A percentile compares a stretch with the other conserved stretches of the same genome.
These are phyloP conservation scores for Protobothrops flavoviridis DNA, from an alignment of 2,113 vertebrate species.

Conservation along the genomic window DNA sequence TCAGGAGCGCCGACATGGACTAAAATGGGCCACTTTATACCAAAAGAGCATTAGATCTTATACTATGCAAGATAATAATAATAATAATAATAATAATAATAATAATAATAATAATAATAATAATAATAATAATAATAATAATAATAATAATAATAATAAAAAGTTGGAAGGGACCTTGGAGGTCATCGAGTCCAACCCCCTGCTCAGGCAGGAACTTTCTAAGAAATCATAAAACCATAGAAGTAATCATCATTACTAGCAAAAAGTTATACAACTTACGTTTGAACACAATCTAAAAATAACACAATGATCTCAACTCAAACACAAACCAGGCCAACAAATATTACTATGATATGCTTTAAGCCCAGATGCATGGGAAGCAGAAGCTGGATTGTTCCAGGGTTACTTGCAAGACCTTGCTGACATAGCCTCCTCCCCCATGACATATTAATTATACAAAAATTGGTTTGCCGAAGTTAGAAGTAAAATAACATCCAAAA, in stretches of 20 bases:
- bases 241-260: background rate
- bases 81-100: no score
- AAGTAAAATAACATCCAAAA: background rate
- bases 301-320: background rate
- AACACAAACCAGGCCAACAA: background rate
- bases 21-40: background rate
- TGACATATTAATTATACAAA: background rate
- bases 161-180: no score
- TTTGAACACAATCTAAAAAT: background rate
- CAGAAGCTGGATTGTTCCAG: background rate
- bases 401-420: background rate
- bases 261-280: background rate
- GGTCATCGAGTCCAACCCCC: no score
- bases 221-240: background rate
- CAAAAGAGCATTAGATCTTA: background rate
- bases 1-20: background rate
- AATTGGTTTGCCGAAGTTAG: background rate
- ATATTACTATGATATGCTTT: background rate
- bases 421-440: background rate
- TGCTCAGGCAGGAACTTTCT: background rate
- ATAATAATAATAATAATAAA: no score
- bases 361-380: background rate
- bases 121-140: no score
- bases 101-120: no score
- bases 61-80: background rate